Evolutionary conservation across 2,113 vertebrate species (phyloP).

Genomic region (Alces alces): DNA sequence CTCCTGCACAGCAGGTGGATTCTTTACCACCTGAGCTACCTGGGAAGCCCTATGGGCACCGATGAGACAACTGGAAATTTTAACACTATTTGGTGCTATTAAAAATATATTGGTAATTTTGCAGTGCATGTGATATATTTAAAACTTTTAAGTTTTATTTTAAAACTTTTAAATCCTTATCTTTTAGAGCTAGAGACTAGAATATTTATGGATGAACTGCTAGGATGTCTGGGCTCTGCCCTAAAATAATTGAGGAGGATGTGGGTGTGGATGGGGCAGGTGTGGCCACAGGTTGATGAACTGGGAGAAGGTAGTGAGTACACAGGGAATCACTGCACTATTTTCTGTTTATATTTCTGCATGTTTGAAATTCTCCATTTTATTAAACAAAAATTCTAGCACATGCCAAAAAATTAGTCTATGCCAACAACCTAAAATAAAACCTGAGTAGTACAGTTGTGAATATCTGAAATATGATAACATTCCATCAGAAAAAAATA

Average conservation of each 20-base stretch:
- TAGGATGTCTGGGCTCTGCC: not conserved
- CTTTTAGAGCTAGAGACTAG: not conserved
- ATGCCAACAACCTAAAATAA: not conserved
- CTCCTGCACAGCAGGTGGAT: not conserved
- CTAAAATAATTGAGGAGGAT: not conserved
- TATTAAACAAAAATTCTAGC: not conserved
- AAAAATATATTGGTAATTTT: not conserved
- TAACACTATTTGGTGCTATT: not conserved
- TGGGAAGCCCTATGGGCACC: not conserved
- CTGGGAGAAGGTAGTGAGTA: not conserved
- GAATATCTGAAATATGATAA: not conserved
- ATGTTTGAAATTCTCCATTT: not conserved
- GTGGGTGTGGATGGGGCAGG: not conserved
- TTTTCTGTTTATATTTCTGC: not conserved
- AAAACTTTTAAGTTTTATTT: not conserved
- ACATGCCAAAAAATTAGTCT: not conserved
- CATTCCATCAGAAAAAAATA: constrained; percentile 1
- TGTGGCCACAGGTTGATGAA: not conserved
- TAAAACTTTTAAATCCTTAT: not conserved
- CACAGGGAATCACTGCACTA: not conserved
- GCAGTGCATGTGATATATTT: not conserved
- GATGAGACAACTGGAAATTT: not conserved
- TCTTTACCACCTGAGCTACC: not conserved
- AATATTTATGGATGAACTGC: not conserved
- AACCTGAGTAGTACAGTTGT: not conserved